Evolutionary conservation across 2,797 vertebrate species (phyloP), one percentile per base, ranked within the genome.

Genomic region (Phrynocephalus forsythii): DNA sequence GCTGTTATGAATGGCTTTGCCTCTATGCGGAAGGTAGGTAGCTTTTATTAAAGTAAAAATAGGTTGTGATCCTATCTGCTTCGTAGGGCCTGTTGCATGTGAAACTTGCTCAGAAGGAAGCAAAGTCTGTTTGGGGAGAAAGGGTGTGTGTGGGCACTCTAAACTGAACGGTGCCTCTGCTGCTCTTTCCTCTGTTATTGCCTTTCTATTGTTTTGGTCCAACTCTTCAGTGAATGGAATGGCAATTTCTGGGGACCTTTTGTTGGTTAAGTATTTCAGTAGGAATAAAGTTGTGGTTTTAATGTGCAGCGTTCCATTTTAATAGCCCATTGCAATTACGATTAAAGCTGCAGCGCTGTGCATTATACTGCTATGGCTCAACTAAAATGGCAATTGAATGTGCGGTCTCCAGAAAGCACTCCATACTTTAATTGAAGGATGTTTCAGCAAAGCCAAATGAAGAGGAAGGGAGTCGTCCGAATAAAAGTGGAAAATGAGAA

Each of bases 251-350:
- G 86, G 91, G 92, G 90, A 95, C 87, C 66, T 0, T 8, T 10
- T 0, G 88, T 92, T 91, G 92, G 79, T 92, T 92, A 93, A 93
- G 91, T 86, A 82, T 28, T 86, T 92, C 86, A 82, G 89, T 90
- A 95, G 92, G 69, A 95, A 90, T 73, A 92, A 0, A 1, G 88
- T 26, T 85, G 86, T 91, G 93, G 90, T 87, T 90, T 91, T 94
- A 94, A 95, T 85, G 88, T 91, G 91, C 60, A 83, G 84, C 56
- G 88, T 90, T 91, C 91, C 66, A 85, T 94, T 95, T 94, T 94
- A 95, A 94, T 91, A 95, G 91, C 88, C 87, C 92, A 92, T 95
- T 94, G 87, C 95, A 93, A 90, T 76, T 44, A 90, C 91, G 89
- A 91, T 92, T 95, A 95, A 95, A 95, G 86, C 89, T 89, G 90